A percentile compares a stretch with the other conserved stretches of the same genome.
phyloP scores from a whole-genome alignment of 2,888 invertebrate genomes.

The Troglohyphantes excavatus region DNA sequence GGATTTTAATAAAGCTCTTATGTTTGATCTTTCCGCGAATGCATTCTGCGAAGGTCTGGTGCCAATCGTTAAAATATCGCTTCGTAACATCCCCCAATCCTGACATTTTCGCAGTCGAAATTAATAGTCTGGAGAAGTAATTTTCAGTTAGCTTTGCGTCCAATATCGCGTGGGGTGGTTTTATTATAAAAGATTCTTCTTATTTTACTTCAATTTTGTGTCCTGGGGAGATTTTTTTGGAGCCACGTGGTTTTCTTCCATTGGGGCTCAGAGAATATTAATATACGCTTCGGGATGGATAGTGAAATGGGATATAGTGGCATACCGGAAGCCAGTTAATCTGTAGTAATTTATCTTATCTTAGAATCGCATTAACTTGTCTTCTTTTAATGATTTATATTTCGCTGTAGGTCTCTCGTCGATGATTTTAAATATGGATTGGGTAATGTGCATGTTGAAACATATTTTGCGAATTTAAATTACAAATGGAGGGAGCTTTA shows the following conservation, averaged over 20 bases:
- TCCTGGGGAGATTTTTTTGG: conserved; percentile 17
- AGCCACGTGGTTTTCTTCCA: not conserved
- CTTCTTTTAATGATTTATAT: conserved; percentile 67
- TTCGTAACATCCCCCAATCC: conserved; percentile 53
- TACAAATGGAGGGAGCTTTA: too few relatives aligned
- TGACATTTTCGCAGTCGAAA: conserved; percentile 56
- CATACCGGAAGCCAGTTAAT: conserved; percentile 35
- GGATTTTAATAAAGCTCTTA: conserved; percentile 78
- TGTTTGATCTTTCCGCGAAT: conserved; percentile 66
- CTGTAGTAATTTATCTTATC: conserved; percentile 62
- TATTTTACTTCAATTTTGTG: conserved; percentile 21
- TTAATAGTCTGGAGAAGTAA: conserved; percentile 58
- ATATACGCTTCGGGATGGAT: conserved; percentile 56
- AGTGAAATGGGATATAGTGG: conserved; percentile 28
- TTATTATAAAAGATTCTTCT: not conserved
- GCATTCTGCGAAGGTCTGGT: conserved; percentile 37
- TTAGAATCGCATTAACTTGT: conserved; percentile 66
- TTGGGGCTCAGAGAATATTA: conserved; percentile 34
- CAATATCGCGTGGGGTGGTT: not conserved
- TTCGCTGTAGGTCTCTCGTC: conserved; percentile 13
- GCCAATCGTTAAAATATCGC: conserved; percentile 64
- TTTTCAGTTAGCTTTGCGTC: conserved; percentile 54
- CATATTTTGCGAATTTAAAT: conserved; percentile 16
- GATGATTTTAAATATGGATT: conserved; percentile 40
- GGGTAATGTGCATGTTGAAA: not conserved